phyloP scores from a whole-genome alignment of 2,888 invertebrate species.

The Drosophila imparisetae region DNA sequence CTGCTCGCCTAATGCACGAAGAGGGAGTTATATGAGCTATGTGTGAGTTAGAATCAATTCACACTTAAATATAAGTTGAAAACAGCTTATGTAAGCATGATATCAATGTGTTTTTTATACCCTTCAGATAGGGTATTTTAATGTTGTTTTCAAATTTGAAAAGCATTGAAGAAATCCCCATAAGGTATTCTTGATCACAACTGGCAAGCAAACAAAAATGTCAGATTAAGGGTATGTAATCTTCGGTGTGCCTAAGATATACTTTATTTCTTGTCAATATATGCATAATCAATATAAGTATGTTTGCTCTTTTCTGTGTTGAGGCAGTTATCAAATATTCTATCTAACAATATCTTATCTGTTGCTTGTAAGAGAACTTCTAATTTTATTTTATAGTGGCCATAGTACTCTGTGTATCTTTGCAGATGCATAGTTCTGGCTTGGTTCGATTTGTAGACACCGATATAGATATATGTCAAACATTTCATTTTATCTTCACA shows the following conservation, averaged over 20 bases:
- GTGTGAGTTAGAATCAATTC: background rate
- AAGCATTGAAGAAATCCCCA: background rate
- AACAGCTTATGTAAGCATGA: background rate
- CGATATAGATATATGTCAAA: background rate
- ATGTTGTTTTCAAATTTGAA: background rate
- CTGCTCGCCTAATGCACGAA: background rate
- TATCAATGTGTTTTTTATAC: background rate
- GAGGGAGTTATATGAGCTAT: background rate
- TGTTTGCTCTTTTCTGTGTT: background rate
- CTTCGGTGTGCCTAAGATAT: background rate
- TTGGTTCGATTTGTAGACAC: constrained; percentile 3
- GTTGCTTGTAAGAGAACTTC: background rate
- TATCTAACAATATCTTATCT: constrained; percentile 1
- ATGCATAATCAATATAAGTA: background rate
- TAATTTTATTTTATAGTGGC: background rate
- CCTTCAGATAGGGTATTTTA: background rate
- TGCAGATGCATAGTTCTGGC: background rate
- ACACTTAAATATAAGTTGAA: background rate
- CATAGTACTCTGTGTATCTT: background rate
- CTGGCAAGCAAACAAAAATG: background rate
- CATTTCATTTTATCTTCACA: constrained; percentile 24
- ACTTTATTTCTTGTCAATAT: background rate
- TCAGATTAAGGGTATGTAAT: background rate
- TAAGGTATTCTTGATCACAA: background rate
- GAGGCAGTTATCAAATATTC: background rate